A percentile compares a stretch with the other conserved stretches of the same genome.
Evolutionary conservation across 2,113 vertebrate genomes (phyloP).

Genomic region (Hemiscyllium ocellatum): DNA sequence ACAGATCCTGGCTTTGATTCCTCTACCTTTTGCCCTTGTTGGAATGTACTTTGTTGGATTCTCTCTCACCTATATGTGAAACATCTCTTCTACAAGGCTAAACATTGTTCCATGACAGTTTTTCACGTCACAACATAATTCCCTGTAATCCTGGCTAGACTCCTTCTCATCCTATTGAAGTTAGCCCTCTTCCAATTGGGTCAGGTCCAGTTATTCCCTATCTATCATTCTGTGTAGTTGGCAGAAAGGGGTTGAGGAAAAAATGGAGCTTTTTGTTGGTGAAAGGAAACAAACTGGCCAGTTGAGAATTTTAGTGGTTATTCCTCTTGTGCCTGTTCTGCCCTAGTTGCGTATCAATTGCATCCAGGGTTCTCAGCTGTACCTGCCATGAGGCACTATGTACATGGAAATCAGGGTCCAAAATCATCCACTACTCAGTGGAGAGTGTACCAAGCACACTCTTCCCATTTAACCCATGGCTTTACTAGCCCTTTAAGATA

Average conservation of each 20-base stretch:
- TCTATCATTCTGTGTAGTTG: neutral
- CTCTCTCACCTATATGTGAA: no score
- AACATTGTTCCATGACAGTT: no score
- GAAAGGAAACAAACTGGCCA: neutral
- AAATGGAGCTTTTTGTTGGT: neutral
- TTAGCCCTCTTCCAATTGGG: no score
- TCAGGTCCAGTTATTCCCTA: neutral
- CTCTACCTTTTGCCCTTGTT: no score
- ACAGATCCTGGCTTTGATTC: no score
- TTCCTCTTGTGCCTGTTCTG: neutral
- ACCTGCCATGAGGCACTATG: neutral
- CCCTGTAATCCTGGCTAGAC: no score
- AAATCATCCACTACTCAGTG: neutral
- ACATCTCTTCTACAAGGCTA: no score
- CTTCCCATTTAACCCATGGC: neutral
- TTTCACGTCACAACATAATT: no score
- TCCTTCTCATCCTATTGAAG: no score
- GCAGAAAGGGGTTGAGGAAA: neutral
- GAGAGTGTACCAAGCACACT: neutral
- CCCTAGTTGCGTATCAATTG: neutral
- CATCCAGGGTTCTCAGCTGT: neutral
- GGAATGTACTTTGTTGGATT: no score
- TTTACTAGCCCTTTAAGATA: neutral
- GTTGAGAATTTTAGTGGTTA: neutral
- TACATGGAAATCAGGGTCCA: neutral